Conservation (phyloP, 1,140 invertebrate species). For the Archegozetes longisetosus region DNA sequence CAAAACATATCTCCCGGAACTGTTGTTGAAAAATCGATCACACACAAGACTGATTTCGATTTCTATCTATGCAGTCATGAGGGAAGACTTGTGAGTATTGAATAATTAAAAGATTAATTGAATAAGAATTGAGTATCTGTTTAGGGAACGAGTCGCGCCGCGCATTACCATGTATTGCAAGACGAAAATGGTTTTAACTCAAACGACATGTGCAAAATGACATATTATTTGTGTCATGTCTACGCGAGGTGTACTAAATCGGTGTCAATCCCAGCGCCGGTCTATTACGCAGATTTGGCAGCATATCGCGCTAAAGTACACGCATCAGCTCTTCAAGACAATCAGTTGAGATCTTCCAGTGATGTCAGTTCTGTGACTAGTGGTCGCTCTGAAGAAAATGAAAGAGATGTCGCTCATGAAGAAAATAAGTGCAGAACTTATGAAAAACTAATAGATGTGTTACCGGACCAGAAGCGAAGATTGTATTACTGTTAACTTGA, state of each 20-base stretch:
- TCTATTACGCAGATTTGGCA: constrained; percentile 26
- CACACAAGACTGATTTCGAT: constrained; percentile 58
- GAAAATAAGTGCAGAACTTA: no score
- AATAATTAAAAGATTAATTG: background rate
- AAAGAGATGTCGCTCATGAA: no score
- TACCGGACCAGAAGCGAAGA: no score
- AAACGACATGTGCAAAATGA: constrained; percentile 20
- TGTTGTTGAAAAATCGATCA: constrained; percentile 59
- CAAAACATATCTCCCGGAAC: constrained; percentile 64
- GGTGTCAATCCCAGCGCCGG: constrained; percentile 22
- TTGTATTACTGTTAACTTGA: no score
- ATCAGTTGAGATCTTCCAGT: no score
- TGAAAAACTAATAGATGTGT: no score
- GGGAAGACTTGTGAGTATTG: background rate
- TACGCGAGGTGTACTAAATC: constrained; percentile 17
- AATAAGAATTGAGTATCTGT: constrained; percentile 20
- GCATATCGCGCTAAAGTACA: constrained; percentile 20
- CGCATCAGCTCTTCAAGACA: no score
- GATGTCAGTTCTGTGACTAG: no score
- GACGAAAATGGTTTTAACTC: constrained; percentile 20
- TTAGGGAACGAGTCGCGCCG: constrained; percentile 24
- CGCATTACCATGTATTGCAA: constrained; percentile 19
- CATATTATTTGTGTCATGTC: constrained; percentile 22
- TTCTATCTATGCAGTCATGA: constrained; percentile 58
- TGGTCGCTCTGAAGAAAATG: no score